Percentiles rank a stretch among this genome's conserved stretches.
Evolutionary conservation across 2,797 vertebrate species (phyloP).

Genomic region (Lacerta agilis): DNA sequence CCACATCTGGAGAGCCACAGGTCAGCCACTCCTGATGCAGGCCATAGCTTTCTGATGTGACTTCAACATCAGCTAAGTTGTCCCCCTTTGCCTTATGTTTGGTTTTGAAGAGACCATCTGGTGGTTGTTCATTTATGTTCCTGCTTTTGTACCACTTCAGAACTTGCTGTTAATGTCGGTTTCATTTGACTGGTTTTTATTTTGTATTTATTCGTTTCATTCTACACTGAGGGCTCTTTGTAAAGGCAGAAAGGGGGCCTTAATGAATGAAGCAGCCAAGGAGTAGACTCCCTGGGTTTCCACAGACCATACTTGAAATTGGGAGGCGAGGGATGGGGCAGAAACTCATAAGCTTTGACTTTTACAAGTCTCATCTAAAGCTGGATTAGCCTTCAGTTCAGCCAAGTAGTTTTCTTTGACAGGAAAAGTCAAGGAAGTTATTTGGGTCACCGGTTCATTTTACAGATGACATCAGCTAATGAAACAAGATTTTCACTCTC

Average conservation of each 20-base stretch:
- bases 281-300: background rate
- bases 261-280: background rate
- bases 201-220: background rate
- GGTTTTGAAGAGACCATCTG: background rate
- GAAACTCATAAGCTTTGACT: background rate
- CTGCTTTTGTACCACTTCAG: background rate
- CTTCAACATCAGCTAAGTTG: background rate
- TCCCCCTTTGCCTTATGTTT: background rate
- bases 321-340: background rate
- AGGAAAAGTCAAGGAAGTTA: background rate
- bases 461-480: background rate
- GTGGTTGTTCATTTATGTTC: background rate
- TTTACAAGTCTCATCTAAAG: background rate
- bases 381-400: background rate
- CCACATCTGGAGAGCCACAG: too few species aligned
- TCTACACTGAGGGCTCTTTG: background rate
- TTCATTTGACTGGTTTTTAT: background rate
- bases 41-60: background rate
- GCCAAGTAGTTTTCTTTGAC: background rate
- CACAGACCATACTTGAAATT: background rate
- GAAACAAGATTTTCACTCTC: background rate
- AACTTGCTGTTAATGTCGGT: background rate
- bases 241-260: background rate
- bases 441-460: conserved; percentile 9
- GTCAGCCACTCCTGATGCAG: background rate